A percentile compares a stretch with the other conserved stretches of the same genome.
Conservation (phyloP, 1,140 invertebrate genomes). For the Euura lappo region DNA sequence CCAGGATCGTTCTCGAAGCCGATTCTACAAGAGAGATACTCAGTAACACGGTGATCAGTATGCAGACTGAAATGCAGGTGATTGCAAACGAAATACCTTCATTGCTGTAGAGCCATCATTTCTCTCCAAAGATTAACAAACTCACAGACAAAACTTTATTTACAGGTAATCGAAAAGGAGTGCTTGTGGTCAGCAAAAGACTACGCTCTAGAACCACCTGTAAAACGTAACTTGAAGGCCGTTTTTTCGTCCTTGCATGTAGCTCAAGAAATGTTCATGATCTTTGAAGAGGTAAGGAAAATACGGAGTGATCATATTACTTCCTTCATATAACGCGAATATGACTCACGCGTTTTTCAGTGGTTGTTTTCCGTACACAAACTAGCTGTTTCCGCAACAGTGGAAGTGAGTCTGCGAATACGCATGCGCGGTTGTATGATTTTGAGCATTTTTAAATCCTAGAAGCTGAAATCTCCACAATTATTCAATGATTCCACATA, state of each 20-base stretch:
- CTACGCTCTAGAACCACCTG: slow-evolving; percentile 53
- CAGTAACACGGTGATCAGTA: slow-evolving; percentile 61
- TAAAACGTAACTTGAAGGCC: slow-evolving; percentile 54
- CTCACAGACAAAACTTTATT: slow-evolving; percentile 8
- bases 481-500: not conserved
- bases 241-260: slow-evolving; percentile 51
- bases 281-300: slow-evolving; percentile 53
- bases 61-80: slow-evolving; percentile 56
- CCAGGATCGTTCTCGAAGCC: slow-evolving; percentile 53
- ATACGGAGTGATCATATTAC: too few species aligned
- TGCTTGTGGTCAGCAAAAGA: slow-evolving; percentile 62
- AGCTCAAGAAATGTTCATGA: slow-evolving; percentile 56
- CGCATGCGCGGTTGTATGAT: not conserved
- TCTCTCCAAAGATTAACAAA: slow-evolving; percentile 8
- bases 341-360: too few species aligned
- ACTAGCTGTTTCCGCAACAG: not conserved
- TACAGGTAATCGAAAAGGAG: slow-evolving; percentile 51
- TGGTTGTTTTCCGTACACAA: not conserved
- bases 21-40: slow-evolving; percentile 52
- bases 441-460: not conserved
- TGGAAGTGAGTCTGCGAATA: not conserved
- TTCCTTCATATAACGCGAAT: too few species aligned
- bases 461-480: not conserved
- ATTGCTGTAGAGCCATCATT: slow-evolving; percentile 11
- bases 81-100: slow-evolving; percentile 9